These are phyloP conservation scores for Rissa tridactyla DNA, from an alignment of 2,113 vertebrate species.

Conservation along the genomic window DNA sequence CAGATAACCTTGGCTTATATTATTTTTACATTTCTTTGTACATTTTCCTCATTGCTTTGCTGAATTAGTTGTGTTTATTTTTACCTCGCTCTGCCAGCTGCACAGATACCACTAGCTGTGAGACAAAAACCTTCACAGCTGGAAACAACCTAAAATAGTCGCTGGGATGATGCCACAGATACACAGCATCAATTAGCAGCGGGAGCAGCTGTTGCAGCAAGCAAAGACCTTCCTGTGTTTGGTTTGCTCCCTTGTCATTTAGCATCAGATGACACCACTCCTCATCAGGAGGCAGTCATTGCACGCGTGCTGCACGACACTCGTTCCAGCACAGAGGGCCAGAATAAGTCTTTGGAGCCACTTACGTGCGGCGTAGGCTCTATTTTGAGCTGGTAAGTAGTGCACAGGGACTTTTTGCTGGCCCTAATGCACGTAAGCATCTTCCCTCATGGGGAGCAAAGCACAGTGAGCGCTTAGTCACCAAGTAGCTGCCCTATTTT, in stretches of 20 bases:
- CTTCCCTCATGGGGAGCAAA: neutral
- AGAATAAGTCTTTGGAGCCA: constrained; percentile 11
- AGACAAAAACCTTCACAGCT: constrained; percentile 66
- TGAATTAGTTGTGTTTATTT: constrained; percentile 61
- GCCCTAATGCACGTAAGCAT: neutral
- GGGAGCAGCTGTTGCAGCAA: constrained; percentile 55
- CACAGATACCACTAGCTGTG: constrained; percentile 63
- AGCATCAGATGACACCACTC: constrained; percentile 48
- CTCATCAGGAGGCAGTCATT: constrained; percentile 15
- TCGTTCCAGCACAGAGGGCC: neutral
- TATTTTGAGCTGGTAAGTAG: constrained; percentile 17
- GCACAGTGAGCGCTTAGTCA: neutral
- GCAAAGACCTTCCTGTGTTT: constrained; percentile 56
- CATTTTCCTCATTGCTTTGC: constrained; percentile 17
- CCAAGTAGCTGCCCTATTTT: neutral
- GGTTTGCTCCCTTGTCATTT: constrained; percentile 48
- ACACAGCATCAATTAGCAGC: constrained; percentile 54
- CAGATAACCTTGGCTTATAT: constrained; percentile 33
- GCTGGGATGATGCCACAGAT: constrained; percentile 58
- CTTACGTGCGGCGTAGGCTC: neutral
- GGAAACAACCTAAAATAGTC: constrained; percentile 62
- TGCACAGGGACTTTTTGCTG: neutral
- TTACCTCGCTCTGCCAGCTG: constrained; percentile 54
- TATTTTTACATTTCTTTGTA: constrained; percentile 36
- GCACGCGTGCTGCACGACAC: neutral